Base-by-base conservation (phyloP, 2,888 invertebrate species). In the Choreutis nemorana region DNA sequence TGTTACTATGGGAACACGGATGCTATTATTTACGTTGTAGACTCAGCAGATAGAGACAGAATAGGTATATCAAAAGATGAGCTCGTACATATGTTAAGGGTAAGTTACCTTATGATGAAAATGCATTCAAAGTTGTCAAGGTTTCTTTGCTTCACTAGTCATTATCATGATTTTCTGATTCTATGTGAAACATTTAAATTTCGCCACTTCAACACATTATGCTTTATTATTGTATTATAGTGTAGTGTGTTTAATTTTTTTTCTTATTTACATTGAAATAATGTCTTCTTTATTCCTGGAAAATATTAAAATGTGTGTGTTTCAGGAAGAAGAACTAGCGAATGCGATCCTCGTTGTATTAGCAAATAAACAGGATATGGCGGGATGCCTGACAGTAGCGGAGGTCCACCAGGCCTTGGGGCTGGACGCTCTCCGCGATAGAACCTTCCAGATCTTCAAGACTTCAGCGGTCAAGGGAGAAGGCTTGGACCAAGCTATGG, bases 1-100 rank as follows among this genome's bases (percentile, higher is more conserved):
- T 99, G 98, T 84, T 99, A 99, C 73, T 99, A 97, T 70, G 96
- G 97, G 45, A 99, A 99, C 79, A 99, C 99, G 60, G 99, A 99
- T 82, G 99, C 99, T 57, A 97, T 99, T 52, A 98, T 99, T 55
- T 99, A 99, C 79, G 99, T 99, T 30, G 97, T 98, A 28, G 99
- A 99, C 77, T 98, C 97, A 26, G 97, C 96, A 31, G 99, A 99
- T 77, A 88, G 93, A 70, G 99, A 99, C 81, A 83, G 99, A 80
- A 97, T 99, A 84, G 96, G 97, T 48, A 97, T 98, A 78, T 97
- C 97, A 41, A 98, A 97, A 84, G 96, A 98, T 79, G 98, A 98
- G 77, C 82, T 98, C 37, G 87, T 95, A 43, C 94, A 95, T 52
- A 98, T 98, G 97, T 81, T 98, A 57, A 87, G 96, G 82, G 96